Evolutionary conservation across 2,113 vertebrate species (phyloP).

Genomic region (Macheiramphus alcinus): DNA sequence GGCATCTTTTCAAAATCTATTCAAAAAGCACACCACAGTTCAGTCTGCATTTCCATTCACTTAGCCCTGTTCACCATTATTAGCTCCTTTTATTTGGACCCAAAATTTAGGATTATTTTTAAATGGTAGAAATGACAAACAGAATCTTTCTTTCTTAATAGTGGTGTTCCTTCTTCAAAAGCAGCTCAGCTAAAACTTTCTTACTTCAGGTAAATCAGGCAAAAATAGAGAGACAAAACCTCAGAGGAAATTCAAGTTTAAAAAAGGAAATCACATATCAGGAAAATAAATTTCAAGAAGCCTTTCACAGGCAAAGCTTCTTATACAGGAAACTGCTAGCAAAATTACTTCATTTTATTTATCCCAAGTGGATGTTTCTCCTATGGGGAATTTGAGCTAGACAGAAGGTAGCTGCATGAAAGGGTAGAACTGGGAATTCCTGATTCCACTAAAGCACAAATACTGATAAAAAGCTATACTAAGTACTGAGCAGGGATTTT

Average conservation of each 20-base stretch:
- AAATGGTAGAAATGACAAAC: not conserved
- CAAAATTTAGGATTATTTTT: not conserved
- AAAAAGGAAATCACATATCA: not conserved
- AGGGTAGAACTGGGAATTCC: not conserved
- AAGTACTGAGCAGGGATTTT: not conserved
- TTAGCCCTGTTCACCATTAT: not conserved
- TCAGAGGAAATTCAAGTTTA: not conserved
- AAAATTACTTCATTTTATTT: slow-evolving; percentile 5
- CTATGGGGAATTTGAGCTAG: not conserved
- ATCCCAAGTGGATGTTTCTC: not conserved
- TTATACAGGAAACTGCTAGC: not conserved
- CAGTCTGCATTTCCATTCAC: not conserved
- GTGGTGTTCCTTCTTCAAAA: not conserved
- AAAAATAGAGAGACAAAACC: not conserved
- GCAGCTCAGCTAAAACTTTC: not conserved
- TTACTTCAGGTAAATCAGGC: not conserved
- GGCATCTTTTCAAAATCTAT: not conserved
- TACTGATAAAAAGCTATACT: not conserved
- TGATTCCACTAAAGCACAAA: not conserved
- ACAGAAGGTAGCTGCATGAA: not conserved
- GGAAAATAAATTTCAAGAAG: not conserved
- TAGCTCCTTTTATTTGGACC: not conserved
- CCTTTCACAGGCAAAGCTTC: not conserved
- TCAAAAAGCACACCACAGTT: not conserved
- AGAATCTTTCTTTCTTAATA: not conserved